Conservation (phyloP, 2,888 invertebrate genomes). For the Drosophila incognita region DNA sequence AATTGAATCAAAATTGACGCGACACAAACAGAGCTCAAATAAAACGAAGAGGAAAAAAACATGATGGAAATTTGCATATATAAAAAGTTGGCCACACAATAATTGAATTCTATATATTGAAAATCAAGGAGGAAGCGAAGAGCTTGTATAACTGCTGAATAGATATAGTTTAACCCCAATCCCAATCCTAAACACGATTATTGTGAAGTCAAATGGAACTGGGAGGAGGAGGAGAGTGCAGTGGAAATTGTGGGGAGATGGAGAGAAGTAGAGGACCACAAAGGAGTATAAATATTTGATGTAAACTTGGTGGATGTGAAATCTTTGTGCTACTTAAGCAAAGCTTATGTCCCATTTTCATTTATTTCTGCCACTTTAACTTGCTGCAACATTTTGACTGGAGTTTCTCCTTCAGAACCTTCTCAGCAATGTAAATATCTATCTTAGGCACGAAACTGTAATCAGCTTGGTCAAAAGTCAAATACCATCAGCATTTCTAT, state of each 20-base stretch:
- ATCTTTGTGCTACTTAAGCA: constrained; percentile 6
- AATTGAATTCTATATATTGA: constrained; percentile 71
- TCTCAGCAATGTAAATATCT: not conserved
- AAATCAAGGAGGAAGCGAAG: constrained; percentile 1
- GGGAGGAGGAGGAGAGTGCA: not conserved
- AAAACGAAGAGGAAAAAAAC: not conserved
- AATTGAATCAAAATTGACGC: constrained; percentile 23
- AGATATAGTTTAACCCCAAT: constrained; percentile 19
- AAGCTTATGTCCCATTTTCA: not conserved
- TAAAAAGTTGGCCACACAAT: constrained; percentile 42
- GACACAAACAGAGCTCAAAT: constrained; percentile 10
- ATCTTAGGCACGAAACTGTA: not conserved
- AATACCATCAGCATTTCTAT: not conserved
- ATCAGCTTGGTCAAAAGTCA: not conserved
- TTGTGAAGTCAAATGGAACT: constrained; percentile 49
- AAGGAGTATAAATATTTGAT: constrained; percentile 46
- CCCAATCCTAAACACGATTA: constrained; percentile 2
- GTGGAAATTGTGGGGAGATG: not conserved
- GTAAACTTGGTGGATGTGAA: constrained; percentile 11
- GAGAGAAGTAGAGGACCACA: not conserved
- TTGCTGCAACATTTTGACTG: not conserved
- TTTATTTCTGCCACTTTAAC: not conserved
- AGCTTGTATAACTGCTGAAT: constrained; percentile 8
- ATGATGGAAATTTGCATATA: not conserved
- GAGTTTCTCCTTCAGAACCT: not conserved